Percentiles rank a stretch among this genome's conserved stretches.
These are phyloP conservation scores for Trilocha varians DNA, from an alignment of 2,888 invertebrate genomes.

Conservation along the genomic window DNA sequence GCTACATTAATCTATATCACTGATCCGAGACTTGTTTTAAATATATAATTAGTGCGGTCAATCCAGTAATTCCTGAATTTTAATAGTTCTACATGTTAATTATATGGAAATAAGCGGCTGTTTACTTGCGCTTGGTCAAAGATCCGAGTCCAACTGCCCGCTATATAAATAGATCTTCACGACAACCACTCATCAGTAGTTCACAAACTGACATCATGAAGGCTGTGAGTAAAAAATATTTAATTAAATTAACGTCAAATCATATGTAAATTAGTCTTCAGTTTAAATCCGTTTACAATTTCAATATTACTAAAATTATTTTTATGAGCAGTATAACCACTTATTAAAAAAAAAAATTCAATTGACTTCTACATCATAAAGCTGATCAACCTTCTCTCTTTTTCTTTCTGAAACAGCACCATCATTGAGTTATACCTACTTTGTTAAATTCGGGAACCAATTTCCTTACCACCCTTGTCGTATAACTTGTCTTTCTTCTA, in stretches of 20 bases:
- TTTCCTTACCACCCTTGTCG: too few species aligned
- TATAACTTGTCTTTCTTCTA: too few species aligned
- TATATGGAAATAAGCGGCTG: constrained; percentile 23
- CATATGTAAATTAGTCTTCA: constrained; percentile 1
- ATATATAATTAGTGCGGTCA: background rate
- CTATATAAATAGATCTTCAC: constrained; percentile 3
- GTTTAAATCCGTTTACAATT: constrained; percentile 4
- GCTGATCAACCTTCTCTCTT: too few species aligned
- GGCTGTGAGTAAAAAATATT: constrained; percentile 39
- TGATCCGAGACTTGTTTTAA: background rate
- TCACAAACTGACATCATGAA: constrained; percentile 42
- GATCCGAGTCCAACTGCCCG: constrained; percentile 2
- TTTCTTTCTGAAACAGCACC: too few species aligned
- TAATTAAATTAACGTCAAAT: background rate
- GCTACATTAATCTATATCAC: background rate
- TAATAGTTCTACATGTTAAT: constrained; percentile 1
- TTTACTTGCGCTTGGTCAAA: constrained; percentile 40
- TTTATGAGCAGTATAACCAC: too few species aligned
- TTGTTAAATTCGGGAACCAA: too few species aligned
- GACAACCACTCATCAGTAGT: constrained; percentile 38
- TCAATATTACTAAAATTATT: too few species aligned
- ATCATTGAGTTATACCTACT: too few species aligned
- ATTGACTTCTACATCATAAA: too few species aligned
- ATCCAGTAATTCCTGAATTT: background rate
- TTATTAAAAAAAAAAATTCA: too few species aligned